These are phyloP conservation scores for Molossus molossus DNA, from an alignment of 2,797 vertebrate species.

Conservation along the genomic window DNA sequence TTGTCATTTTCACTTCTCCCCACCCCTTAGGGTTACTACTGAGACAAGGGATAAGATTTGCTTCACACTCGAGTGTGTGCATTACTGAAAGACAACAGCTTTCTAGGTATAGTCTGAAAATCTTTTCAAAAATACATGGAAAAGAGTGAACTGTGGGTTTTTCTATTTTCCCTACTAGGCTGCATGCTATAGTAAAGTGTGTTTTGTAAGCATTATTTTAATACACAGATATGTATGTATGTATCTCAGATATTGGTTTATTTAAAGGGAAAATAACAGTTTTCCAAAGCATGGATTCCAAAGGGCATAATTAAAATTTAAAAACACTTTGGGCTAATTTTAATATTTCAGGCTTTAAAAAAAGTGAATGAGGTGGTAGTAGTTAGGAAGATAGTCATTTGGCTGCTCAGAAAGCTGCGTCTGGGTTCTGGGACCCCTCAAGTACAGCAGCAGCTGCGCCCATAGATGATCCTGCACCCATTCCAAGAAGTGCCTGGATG, in stretches of 20 bases:
- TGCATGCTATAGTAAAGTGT: neutral
- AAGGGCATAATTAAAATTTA: conserved; percentile 84
- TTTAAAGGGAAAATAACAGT: conserved; percentile 80
- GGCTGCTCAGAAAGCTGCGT: conserved; percentile 79
- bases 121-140: conserved; percentile 30
- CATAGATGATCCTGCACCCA: conserved; percentile 71
- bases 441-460: conserved; percentile 81
- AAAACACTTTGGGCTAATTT: conserved; percentile 83
- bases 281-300: conserved; percentile 77
- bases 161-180: conserved; percentile 35
- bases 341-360: conserved; percentile 82
- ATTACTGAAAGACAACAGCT: conserved; percentile 56
- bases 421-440: conserved; percentile 83
- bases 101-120: conserved; percentile 48
- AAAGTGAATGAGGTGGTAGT: conserved; percentile 68
- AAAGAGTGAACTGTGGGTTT: conserved; percentile 65
- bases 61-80: conserved; percentile 50
- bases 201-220: conserved; percentile 21
- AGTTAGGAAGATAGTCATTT: conserved; percentile 80
- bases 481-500: conserved; percentile 83
- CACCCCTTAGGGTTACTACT: neutral
- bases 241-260: conserved; percentile 80
- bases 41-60: conserved; percentile 65
- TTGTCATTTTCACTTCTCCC: conserved; percentile 55
- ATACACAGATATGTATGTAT: neutral